Base-by-base conservation (phyloP, 1,140 invertebrate genomes). In the Drosophila lacertosa region DNA sequence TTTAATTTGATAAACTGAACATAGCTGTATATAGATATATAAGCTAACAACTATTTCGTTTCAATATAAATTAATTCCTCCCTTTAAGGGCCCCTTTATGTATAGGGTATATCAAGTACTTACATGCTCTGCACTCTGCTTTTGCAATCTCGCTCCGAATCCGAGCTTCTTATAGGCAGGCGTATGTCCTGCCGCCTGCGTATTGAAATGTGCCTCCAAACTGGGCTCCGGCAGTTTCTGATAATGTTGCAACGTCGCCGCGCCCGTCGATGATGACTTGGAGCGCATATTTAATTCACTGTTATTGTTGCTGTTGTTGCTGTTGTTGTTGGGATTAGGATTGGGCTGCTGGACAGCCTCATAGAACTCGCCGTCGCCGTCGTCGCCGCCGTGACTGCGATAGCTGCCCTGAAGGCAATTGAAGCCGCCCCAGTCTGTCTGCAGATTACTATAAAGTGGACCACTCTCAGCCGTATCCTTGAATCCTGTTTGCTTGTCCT, bases 381-480 rank as follows among this genome's bases (percentile, higher is more conserved):
- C 77, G 18, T 62, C 50, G 59, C 89, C 84, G 37, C 67, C 71
- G 65, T 84, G 79, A 45, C 69, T 84, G 44, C 86, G 77, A 82
- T 89, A 89, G 65, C 74, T 89, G 44, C 77, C 84, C 13, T 89
- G 84, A 9, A 89, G 69, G 29, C 86, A 89, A 59, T 73, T 89
- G 51, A 89, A 89, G 20, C 72, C 59, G 5, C 44, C 58, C 50
- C 70, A 72, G 39, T 77, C 63, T 22, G 62, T 39, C n/a, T 73
- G 62, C 7, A 77, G 58, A 74, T 77, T 67, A 13, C 53, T 65
- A 18, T 70, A 68, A 16, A 75, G 26, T 0, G 60, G 66, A 59
- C 26, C 63, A 47, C 22, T 63, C 1, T 65, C 69, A 20, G 53
- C 7, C 2, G 39, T n/a, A 35, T 22, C n/a, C n/a, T n/a, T n/a